These are phyloP conservation scores for Galleria mellonella DNA, from an alignment of 1,140 invertebrate genomes.

Conservation along the genomic window DNA sequence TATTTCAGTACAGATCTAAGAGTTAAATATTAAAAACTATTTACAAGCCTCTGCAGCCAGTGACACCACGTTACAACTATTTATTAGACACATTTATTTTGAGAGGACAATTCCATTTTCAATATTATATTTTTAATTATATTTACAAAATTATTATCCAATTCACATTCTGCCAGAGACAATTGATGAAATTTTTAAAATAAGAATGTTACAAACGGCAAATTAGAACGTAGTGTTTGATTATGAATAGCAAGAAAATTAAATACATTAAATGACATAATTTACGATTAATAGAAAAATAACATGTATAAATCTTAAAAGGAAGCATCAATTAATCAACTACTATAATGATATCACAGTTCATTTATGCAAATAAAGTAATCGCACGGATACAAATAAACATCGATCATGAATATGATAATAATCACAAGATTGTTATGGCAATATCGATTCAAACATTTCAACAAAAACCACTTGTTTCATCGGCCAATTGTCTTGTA, in stretches of 20 bases:
- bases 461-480: slow-evolving; percentile 18
- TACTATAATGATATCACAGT: slow-evolving; percentile 70
- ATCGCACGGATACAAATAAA: slow-evolving; percentile 7
- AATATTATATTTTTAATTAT: slow-evolving; percentile 29
- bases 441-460: slow-evolving; percentile 26
- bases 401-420: background rate
- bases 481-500: background rate
- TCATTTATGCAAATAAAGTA: slow-evolving; percentile 70
- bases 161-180: slow-evolving; percentile 22
- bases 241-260: background rate
- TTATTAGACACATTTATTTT: slow-evolving; percentile 21
- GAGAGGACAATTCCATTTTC: slow-evolving; percentile 58
- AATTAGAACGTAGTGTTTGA: slow-evolving; percentile 9
- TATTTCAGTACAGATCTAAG: slow-evolving; percentile 17
- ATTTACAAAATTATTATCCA: slow-evolving; percentile 38
- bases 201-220: slow-evolving; percentile 32
- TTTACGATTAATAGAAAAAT: slow-evolving; percentile 18
- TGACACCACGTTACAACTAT: slow-evolving; percentile 19
- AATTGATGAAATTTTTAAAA: slow-evolving; percentile 27
- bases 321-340: slow-evolving; percentile 65
- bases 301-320: slow-evolving; percentile 49
- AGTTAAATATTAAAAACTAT: slow-evolving; percentile 38
- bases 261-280: background rate
- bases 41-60: slow-evolving; percentile 49
- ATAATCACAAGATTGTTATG: slow-evolving; percentile 21